Evolutionary conservation across 2,888 invertebrate genomes (phyloP).

Genomic region (Temnothorax ravouxi): DNA sequence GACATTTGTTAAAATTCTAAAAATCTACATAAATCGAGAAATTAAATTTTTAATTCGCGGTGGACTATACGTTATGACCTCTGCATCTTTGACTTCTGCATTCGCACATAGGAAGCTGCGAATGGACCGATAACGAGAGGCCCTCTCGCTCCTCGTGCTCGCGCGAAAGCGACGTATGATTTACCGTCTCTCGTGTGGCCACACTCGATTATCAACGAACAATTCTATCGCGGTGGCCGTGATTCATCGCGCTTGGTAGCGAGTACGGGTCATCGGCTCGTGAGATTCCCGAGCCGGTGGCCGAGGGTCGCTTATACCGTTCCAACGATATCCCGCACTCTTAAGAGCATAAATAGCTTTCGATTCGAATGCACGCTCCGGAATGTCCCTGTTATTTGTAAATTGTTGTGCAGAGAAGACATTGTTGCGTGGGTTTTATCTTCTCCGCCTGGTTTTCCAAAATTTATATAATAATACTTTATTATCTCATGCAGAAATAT

Average conservation of each 20-base stretch:
- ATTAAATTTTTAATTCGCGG: neutral
- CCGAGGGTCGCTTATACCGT: conserved; percentile 57
- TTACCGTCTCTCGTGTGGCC: conserved; percentile 51
- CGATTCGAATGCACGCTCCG: conserved; percentile 23
- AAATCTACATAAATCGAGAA: neutral
- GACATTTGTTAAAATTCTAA: neutral
- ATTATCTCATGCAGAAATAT: neutral
- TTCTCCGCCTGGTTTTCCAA: neutral
- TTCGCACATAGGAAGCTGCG: neutral
- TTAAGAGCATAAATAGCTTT: conserved; percentile 41
- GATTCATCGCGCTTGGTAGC: conserved; percentile 68
- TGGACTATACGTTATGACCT: neutral
- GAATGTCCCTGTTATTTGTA: neutral
- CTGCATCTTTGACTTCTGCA: conserved; percentile 17
- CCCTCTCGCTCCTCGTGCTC: conserved; percentile 1
- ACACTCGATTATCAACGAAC: conserved; percentile 55
- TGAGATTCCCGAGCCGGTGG: conserved; percentile 66
- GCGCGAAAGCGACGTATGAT: conserved; percentile 32
- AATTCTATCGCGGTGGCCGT: conserved; percentile 61
- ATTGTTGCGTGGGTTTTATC: neutral
- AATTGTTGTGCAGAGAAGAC: neutral
- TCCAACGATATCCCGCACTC: conserved; percentile 57
- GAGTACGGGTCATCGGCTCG: conserved; percentile 64
- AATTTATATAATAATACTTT: neutral
- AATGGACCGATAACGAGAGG: conserved; percentile 48